Percentiles rank a stretch among this genome's conserved stretches.
Evolutionary conservation across 2,888 invertebrate species (phyloP).

Genomic region (Anaspis maculata): DNA sequence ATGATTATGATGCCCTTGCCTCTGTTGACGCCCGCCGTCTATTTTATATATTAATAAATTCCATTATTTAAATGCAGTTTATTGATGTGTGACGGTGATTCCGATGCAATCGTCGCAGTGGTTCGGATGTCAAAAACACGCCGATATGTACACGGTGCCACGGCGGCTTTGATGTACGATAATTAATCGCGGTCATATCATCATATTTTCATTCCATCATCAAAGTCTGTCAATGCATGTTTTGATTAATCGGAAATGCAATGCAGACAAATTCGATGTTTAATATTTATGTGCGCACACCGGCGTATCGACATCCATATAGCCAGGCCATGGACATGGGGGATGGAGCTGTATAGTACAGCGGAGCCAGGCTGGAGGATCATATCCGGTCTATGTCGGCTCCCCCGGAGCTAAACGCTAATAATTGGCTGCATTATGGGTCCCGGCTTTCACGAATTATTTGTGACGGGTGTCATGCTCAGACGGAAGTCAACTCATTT

Average conservation of each 20-base stretch:
- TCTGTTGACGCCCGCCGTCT: no score
- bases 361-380: no score
- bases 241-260: slow-evolving; percentile 30
- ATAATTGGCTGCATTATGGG: no score
- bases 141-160: slow-evolving; percentile 18
- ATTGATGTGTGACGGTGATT: slow-evolving; percentile 26
- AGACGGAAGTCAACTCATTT: no score
- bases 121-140: slow-evolving; percentile 29
- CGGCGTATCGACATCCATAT: no score
- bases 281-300: slow-evolving; percentile 21
- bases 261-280: slow-evolving; percentile 20
- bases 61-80: slow-evolving; percentile 28
- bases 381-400: no score
- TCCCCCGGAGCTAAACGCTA: no score
- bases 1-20: no score
- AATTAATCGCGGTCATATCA: slow-evolving; percentile 35
- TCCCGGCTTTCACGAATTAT: no score
- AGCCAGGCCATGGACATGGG: no score
- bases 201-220: slow-evolving; percentile 35
- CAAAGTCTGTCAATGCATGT: slow-evolving; percentile 32
- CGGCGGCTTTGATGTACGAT: slow-evolving; percentile 34
- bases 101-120: slow-evolving; percentile 19
- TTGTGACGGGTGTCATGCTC: no score
- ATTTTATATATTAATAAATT: slow-evolving; percentile 33
- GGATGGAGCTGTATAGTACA: no score